phyloP scores from a whole-genome alignment of 2,888 invertebrate species.

The Drosophila kokeensis region DNA sequence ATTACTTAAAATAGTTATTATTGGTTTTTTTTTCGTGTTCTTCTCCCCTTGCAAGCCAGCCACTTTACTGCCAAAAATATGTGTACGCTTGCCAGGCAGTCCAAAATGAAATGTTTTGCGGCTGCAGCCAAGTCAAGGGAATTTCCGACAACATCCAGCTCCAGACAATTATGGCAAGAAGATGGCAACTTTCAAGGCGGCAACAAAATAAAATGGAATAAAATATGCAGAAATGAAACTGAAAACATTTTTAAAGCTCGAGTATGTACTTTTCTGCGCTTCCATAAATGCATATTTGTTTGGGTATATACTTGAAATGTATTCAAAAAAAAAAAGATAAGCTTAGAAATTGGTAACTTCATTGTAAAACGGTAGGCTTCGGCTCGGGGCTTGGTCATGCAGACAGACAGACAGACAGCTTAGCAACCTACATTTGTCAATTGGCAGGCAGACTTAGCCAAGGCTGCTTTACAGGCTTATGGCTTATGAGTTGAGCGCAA shows the following conservation, averaged over 20 bases:
- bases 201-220: constrained; percentile 3
- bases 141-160: constrained; percentile 40
- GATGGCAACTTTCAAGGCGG: constrained; percentile 42
- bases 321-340: neutral
- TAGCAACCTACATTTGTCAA: constrained; percentile 20
- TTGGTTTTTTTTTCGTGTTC: neutral
- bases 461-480: neutral
- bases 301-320: constrained; percentile 6
- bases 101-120: constrained; percentile 40
- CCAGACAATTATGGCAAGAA: constrained; percentile 57
- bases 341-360: neutral
- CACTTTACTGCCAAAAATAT: constrained; percentile 5
- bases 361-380: neutral
- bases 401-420: constrained; percentile 21
- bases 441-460: constrained; percentile 7
- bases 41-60: neutral
- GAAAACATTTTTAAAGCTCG: constrained; percentile 38
- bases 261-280: constrained; percentile 13
- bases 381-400: constrained; percentile 2
- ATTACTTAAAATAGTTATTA: constrained; percentile 7
- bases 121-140: constrained; percentile 37
- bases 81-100: neutral
- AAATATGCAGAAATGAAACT: constrained; percentile 38
- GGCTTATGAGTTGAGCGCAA: constrained; percentile 37
- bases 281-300: neutral